Conservation (phyloP, 2,888 invertebrate species). For the Drosophila borborema region DNA sequence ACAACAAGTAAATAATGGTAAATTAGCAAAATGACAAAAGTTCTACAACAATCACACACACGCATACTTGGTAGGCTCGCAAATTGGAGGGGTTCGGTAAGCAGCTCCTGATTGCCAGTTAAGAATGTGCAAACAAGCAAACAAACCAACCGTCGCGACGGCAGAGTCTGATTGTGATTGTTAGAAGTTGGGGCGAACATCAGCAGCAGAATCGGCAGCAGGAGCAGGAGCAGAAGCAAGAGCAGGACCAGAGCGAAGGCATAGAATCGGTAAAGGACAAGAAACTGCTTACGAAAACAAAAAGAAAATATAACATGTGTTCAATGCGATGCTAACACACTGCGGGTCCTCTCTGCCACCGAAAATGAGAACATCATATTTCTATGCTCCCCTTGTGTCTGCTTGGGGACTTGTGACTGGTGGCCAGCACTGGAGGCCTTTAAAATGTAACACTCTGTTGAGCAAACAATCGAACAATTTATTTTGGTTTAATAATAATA, state of each 20-base stretch:
- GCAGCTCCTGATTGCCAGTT: slow-evolving; percentile 66
- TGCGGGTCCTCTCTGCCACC: slow-evolving; percentile 7
- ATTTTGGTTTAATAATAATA: slow-evolving; percentile 69
- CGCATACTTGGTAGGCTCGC: slow-evolving; percentile 22
- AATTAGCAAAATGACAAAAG: slow-evolving; percentile 73
- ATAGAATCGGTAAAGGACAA: slow-evolving; percentile 18
- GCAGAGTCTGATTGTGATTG: slow-evolving; percentile 60
- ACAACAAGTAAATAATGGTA: slow-evolving; percentile 71
- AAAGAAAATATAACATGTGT: slow-evolving; percentile 61
- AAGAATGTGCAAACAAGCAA: slow-evolving; percentile 75
- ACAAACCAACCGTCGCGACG: slow-evolving; percentile 56
- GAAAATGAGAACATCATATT: slow-evolving; percentile 52
- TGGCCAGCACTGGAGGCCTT: slow-evolving; percentile 39
- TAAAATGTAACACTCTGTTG: slow-evolving; percentile 68
- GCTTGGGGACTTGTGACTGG: not conserved
- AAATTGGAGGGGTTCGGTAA: slow-evolving; percentile 20
- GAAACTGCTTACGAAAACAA: slow-evolving; percentile 69
- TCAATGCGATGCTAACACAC: slow-evolving; percentile 40
- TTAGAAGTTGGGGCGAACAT: slow-evolving; percentile 18
- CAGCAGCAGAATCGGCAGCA: slow-evolving; percentile 5
- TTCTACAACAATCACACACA: slow-evolving; percentile 54
- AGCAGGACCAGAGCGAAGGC: not conserved
- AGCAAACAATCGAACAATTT: slow-evolving; percentile 68
- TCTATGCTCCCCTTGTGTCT: slow-evolving; percentile 43
- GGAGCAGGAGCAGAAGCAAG: not conserved